Evolutionary conservation across 1,140 invertebrate genomes (phyloP).

Genomic region (Pogonomyrmex californicus): DNA sequence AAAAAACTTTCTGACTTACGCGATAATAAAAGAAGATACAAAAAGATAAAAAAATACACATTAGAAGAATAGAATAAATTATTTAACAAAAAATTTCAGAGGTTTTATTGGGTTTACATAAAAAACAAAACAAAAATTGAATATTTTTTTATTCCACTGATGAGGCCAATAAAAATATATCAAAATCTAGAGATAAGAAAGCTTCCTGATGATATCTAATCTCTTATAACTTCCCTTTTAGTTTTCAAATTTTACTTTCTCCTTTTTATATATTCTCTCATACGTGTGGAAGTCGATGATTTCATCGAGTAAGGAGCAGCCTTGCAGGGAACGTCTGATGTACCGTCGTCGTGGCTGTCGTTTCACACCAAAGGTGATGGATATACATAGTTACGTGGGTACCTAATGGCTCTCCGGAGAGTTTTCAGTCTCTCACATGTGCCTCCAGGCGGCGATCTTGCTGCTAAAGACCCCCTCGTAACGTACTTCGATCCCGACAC

Average conservation of each 20-base stretch:
- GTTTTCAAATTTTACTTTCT: too few species aligned
- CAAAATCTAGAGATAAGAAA: neutral
- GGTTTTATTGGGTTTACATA: neutral
- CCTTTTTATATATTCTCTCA: neutral
- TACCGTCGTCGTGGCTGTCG: slow-evolving; percentile 65
- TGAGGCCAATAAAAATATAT: neutral
- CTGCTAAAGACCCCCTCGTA: slow-evolving; percentile 68
- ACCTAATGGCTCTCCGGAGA: slow-evolving; percentile 72
- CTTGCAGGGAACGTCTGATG: slow-evolving; percentile 46
- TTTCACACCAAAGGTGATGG: slow-evolving; percentile 68
- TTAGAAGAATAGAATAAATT: neutral
- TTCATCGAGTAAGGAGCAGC: slow-evolving; percentile 40
- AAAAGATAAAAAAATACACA: neutral
- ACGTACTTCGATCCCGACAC: slow-evolving; percentile 48
- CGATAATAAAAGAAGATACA: slow-evolving; percentile 9
- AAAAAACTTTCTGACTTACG: slow-evolving; percentile 27
- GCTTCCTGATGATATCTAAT: neutral
- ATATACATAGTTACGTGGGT: slow-evolving; percentile 72
- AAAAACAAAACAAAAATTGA: neutral
- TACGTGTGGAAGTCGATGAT: slow-evolving; percentile 12
- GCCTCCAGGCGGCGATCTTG: slow-evolving; percentile 65
- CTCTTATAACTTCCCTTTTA: neutral
- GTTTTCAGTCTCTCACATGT: slow-evolving; percentile 69
- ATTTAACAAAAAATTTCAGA: neutral
- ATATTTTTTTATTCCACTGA: neutral